Percentiles rank a stretch among this genome's conserved stretches.
Evolutionary conservation across 2,797 vertebrate genomes (phyloP).

Genomic region (Chaunax sp.): DNA sequence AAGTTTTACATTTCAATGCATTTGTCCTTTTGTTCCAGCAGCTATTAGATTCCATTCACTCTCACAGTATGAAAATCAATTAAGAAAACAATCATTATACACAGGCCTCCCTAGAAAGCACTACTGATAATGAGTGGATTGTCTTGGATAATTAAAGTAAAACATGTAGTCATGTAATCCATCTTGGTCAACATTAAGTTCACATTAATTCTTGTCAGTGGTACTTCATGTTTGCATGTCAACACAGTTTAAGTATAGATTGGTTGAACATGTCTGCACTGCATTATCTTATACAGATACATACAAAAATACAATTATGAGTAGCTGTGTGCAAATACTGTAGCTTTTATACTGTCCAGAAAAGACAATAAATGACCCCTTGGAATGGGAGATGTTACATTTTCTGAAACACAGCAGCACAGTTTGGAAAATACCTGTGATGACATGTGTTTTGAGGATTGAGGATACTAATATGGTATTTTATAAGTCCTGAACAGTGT

Average conservation of each 20-base stretch:
- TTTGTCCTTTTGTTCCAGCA: not conserved
- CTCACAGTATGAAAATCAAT: not conserved
- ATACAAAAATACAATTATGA: constrained; percentile 10
- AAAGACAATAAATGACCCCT: not conserved
- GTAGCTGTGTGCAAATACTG: not conserved
- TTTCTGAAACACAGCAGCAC: not conserved
- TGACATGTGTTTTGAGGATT: not conserved
- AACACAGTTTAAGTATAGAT: constrained; percentile 21
- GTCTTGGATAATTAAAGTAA: constrained; percentile 11
- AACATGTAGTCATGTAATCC: constrained; percentile 23
- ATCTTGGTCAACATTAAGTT: constrained; percentile 12
- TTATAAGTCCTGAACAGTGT: too few species aligned
- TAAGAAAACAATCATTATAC: constrained; percentile 1
- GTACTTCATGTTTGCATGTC: constrained; percentile 4
- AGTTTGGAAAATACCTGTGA: not conserved
- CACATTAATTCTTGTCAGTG: constrained; percentile 7
- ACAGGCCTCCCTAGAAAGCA: not conserved
- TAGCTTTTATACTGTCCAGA: constrained; percentile 2
- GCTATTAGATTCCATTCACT: not conserved
- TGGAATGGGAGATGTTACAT: not conserved
- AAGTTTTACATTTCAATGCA: not conserved
- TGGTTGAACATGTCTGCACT: constrained; percentile 4
- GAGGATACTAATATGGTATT: too few species aligned
- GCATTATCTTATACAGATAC: constrained; percentile 15
- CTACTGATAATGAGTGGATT: not conserved